These are phyloP conservation scores for human DNA, from an alignment of 2,113 vertebrate genomes.

Conservation along the genomic window DNA sequence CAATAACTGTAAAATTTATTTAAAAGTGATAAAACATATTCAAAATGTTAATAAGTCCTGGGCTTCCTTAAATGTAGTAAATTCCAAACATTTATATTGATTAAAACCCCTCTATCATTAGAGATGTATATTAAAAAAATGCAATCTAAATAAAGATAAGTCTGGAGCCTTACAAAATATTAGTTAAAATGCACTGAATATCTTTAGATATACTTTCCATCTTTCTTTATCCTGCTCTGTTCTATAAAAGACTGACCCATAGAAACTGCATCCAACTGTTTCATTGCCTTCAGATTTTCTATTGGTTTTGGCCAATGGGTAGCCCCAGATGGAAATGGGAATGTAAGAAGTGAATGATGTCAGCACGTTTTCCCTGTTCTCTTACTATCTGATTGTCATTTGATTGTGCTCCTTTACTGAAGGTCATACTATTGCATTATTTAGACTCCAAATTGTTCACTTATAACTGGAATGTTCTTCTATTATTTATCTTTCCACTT, in stretches of 20 bases:
- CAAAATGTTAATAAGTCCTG: neutral
- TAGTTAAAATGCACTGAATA: neutral
- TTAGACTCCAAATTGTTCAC: neutral
- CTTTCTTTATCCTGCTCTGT: neutral
- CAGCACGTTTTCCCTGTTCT: neutral
- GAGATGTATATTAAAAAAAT: neutral
- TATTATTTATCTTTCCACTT: neutral
- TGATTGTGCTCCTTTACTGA: neutral
- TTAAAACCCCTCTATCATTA: neutral
- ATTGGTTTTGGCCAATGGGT: fast-evolving
- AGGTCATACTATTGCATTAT: neutral
- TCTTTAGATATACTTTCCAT: neutral
- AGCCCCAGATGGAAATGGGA: neutral
- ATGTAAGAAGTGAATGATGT: neutral
- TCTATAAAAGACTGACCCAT: neutral
- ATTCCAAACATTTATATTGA: neutral
- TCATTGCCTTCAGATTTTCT: neutral
- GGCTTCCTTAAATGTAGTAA: neutral
- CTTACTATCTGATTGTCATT: neutral
- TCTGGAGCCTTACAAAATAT: neutral
- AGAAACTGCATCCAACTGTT: neutral
- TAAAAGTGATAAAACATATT: neutral
- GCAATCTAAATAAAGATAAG: neutral
- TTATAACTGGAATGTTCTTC: neutral
- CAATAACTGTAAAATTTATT: neutral